Evolutionary conservation across 2,113 vertebrate genomes (phyloP), one percentile per base, ranked within the genome.

Genomic region (Mesitornis unicolor): DNA sequence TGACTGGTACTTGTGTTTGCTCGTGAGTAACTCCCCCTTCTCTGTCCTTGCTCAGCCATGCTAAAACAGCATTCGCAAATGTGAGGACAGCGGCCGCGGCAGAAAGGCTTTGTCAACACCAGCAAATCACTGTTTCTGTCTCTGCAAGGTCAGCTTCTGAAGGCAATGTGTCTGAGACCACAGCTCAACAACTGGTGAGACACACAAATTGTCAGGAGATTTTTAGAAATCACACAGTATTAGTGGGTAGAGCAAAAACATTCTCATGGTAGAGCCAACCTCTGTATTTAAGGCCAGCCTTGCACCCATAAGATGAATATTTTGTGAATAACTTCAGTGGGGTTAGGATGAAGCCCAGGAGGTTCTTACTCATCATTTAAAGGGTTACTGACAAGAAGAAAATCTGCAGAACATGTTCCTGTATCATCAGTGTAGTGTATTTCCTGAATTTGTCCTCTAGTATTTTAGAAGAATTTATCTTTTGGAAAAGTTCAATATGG

Each of bases 101-200:
- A 95, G 82, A 87, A 92, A 84, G 70, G 53, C 84, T 96, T 91
- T 91, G 69, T 87, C 91, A 94, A 85, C 84, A 91, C 74, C 81
- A 91, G 77, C 77, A 95, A 79, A 94, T 89, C 94, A 56, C 77
- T 61, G 25, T 20, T 91, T 36, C 57, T 82, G 81, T 91, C 73
- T 78, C 81, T 73, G 17, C 93, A 93, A 94, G 89, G 87, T 84
- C 93, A 83, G 65, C 40, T 75, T 56, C 74, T 79, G 77, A 61
- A 79, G 61, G 25, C 51, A 82, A 71, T 0, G 0, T 54, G 61
- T 73, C 65, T 1, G 8, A 89, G 77, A 91, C 84, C 40, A 54
- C 0, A 1, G 48, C 84, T 91, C 47, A 26, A 25, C 40, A 75
- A 79, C 42, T 0, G 1, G 36, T 50, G 78, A 85, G 84, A 53